Evolutionary conservation across 2,113 vertebrate genomes (phyloP).

Genomic region (Hippolais icterina): DNA sequence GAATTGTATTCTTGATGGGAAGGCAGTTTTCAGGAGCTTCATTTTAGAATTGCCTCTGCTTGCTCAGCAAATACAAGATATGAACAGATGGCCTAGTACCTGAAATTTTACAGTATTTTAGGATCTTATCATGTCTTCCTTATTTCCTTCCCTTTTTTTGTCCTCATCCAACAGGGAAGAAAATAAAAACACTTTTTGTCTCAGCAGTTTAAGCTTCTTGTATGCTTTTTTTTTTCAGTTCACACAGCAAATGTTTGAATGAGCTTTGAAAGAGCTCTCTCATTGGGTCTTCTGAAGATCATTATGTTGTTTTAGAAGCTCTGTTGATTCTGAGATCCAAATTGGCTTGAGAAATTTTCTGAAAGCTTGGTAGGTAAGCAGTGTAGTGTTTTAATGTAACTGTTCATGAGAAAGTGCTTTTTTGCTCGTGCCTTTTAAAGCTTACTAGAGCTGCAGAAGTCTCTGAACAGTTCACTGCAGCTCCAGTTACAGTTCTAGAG

Average conservation of each 20-base stretch:
- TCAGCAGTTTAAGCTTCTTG: not conserved
- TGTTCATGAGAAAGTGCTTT: not conserved
- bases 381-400: rapidly evolving
- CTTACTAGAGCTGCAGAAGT: not conserved
- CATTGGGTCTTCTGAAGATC: not conserved
- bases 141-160: not conserved
- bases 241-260: not conserved
- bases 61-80: not conserved
- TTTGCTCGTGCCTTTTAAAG: not conserved
- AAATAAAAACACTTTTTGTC: not conserved
- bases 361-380: not conserved
- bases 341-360: not conserved
- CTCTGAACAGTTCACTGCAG: not conserved
- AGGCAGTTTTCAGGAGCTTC: not conserved
- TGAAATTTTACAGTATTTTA: not conserved
- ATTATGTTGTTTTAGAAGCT: not conserved
- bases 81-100: not conserved
- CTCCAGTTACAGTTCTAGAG: not conserved
- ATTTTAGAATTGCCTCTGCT: not conserved
- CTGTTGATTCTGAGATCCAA: not conserved
- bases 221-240: not conserved
- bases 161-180: not conserved
- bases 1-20: not conserved
- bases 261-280: not conserved
- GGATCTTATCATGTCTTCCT: not conserved